A percentile compares a stretch with the other conserved stretches of the same genome.
These are phyloP conservation scores for Gambusia holbrooki DNA, from an alignment of 2,113 vertebrate species.

Conservation along the genomic window DNA sequence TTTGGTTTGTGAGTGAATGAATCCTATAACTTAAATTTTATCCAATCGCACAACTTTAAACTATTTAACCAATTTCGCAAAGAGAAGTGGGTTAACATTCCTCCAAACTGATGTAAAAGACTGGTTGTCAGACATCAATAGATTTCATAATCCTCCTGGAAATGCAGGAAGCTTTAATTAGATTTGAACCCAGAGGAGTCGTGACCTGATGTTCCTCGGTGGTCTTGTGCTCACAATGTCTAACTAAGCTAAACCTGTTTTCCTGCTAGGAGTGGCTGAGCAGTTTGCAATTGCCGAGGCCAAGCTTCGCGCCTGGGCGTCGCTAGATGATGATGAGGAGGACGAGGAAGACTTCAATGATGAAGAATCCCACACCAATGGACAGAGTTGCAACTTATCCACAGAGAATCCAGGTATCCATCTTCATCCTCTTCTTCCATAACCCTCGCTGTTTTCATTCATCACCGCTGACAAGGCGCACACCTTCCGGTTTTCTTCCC, in stretches of 20 bases:
- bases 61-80: too few species aligned
- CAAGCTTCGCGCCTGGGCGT: slow-evolving; percentile 95
- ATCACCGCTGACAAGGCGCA: slow-evolving; percentile 44
- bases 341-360: slow-evolving; percentile 88
- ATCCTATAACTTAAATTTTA: not conserved
- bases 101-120: too few species aligned
- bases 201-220: not conserved
- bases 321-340: slow-evolving; percentile 89
- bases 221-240: not conserved
- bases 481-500: slow-evolving; percentile 30
- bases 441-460: slow-evolving; percentile 8
- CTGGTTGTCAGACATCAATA: too few species aligned
- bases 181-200: not conserved
- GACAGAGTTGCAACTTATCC: slow-evolving; percentile 51
- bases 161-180: not conserved
- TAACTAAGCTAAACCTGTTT: not conserved
- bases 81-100: too few species aligned
- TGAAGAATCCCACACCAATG: slow-evolving; percentile 82
- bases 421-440: not conserved
- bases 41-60: not conserved
- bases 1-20: too few species aligned
- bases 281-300: slow-evolving; percentile 98
- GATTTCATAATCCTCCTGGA: not conserved
- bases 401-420: slow-evolving; percentile 71
- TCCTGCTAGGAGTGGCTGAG: slow-evolving; percentile 86